Evolutionary conservation across 2,888 invertebrate species (phyloP).

Genomic region (Anodontia alba): DNA sequence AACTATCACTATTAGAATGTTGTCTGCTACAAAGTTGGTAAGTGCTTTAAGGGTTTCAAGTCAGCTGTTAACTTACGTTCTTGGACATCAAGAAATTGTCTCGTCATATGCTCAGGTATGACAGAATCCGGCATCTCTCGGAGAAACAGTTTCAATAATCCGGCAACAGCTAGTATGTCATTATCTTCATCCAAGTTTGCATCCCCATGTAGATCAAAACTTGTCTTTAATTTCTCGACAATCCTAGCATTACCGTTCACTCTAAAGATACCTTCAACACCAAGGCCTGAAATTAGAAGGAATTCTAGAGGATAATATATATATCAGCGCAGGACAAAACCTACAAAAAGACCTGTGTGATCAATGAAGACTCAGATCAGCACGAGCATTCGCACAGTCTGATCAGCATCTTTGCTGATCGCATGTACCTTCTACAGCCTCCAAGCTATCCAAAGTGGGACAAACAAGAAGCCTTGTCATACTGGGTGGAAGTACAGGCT

Average conservation of each 20-base stretch:
- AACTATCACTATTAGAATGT: too few relatives aligned
- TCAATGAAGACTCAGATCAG: too few relatives aligned
- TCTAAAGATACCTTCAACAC: conserved; percentile 86
- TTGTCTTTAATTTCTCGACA: conserved; percentile 86
- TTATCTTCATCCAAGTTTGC: conserved; percentile 86
- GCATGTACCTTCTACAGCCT: too few relatives aligned
- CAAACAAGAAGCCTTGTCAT: too few relatives aligned
- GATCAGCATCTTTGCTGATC: too few relatives aligned
- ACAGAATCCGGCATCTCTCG: conserved; percentile 86
- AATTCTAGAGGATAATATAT: neutral
- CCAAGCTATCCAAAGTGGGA: too few relatives aligned
- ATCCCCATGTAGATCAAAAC: conserved; percentile 87
- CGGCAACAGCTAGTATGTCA: conserved; percentile 87
- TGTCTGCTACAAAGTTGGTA: too few relatives aligned
- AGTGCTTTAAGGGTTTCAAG: too few relatives aligned
- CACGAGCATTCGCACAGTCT: too few relatives aligned
- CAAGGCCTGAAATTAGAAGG: conserved; percentile 84
- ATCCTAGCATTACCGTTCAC: conserved; percentile 86
- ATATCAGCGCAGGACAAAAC: too few relatives aligned
- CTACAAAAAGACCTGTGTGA: too few relatives aligned
- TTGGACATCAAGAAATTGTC: conserved; percentile 82
- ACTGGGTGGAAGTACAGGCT: too few relatives aligned
- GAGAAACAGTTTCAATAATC: conserved; percentile 87
- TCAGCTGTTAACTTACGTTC: conserved; percentile 78
- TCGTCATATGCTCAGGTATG: conserved; percentile 85